Evolutionary conservation across 2,888 invertebrate species (phyloP).

Genomic region (Nephrotoma appendiculata): DNA sequence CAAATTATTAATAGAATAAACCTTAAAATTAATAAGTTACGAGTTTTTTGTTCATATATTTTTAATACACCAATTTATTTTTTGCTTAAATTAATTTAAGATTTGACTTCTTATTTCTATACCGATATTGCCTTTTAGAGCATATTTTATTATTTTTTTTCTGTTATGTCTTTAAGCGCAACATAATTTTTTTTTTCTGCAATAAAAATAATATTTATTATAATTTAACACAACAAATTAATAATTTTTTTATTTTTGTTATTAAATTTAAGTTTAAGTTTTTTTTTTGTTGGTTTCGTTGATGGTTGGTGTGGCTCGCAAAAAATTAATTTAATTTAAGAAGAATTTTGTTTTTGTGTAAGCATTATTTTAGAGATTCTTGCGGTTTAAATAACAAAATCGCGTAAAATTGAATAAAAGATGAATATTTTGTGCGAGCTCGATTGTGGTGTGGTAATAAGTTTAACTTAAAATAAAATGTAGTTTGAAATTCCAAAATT

Average conservation of each 20-base stretch:
- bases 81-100: background rate
- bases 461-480: background rate
- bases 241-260: background rate
- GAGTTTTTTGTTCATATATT: no score
- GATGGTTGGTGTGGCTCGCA: background rate
- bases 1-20: no score
- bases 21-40: no score
- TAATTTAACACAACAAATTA: background rate
- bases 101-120: background rate
- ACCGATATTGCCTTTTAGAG: background rate
- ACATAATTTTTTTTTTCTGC: background rate
- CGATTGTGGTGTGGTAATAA: background rate
- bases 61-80: no score
- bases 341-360: background rate
- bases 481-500: background rate
- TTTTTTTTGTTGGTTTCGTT: background rate
- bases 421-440: background rate
- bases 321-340: background rate
- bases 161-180: background rate
- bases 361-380: background rate
- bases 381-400: background rate
- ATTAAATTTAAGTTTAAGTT: background rate
- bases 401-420: background rate
- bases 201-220: background rate
- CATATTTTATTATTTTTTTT: background rate